Percentiles rank a stretch among this genome's conserved stretches.
Conservation (phyloP, 1,140 invertebrate species). For the Musca vetustissima region DNA sequence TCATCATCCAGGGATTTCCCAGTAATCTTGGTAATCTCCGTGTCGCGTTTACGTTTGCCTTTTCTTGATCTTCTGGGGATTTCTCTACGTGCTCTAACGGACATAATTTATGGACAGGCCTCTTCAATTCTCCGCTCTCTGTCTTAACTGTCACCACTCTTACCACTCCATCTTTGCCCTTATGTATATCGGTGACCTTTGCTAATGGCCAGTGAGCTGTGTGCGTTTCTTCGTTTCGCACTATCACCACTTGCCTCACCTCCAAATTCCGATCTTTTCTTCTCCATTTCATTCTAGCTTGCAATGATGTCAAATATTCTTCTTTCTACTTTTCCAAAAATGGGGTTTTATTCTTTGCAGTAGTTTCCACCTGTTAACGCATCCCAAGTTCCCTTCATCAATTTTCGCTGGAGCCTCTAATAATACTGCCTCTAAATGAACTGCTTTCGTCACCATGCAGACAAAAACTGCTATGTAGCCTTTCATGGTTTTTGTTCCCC, state of each 20-base stretch:
- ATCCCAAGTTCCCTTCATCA: constrained; percentile 23
- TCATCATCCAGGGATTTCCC: too few species aligned
- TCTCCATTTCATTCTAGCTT: constrained; percentile 37
- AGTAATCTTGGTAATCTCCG: too few species aligned
- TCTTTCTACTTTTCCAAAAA: not conserved
- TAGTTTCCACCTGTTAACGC: constrained; percentile 36
- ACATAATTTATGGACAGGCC: constrained; percentile 47
- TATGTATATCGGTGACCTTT: constrained; percentile 30
- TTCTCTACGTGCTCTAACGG: too few species aligned
- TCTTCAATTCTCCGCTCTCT: not conserved
- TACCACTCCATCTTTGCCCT: constrained; percentile 36
- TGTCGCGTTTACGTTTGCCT: too few species aligned
- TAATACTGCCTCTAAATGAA: constrained; percentile 21
- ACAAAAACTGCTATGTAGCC: constrained; percentile 2
- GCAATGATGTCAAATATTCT: constrained; percentile 30
- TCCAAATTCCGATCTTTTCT: constrained; percentile 20
- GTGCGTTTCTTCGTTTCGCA: too few species aligned
- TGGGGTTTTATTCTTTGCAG: constrained; percentile 18
- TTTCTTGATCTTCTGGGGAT: too few species aligned
- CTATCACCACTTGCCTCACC: constrained; percentile 14
- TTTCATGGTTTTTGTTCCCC: not conserved
- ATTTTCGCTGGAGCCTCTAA: too few species aligned
- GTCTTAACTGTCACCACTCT: constrained; percentile 39
- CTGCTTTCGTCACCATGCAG: constrained; percentile 13
- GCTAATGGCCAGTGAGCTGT: constrained; percentile 41